phyloP scores from a whole-genome alignment of 2,797 vertebrate genomes.

The Basileuterus tristriatus region DNA sequence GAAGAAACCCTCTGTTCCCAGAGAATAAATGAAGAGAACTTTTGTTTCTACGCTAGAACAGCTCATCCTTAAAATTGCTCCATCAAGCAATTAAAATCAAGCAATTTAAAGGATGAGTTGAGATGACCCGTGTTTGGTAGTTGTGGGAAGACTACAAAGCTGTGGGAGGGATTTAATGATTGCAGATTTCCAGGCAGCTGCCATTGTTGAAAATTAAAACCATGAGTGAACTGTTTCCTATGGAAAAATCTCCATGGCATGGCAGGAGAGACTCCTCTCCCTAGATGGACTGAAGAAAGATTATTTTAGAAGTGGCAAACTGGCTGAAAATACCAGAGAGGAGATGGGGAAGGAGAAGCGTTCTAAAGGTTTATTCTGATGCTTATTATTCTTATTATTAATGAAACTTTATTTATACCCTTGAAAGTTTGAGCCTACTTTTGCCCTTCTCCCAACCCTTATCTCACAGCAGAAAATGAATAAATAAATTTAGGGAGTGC shows the following conservation, averaged over 20 bases:
- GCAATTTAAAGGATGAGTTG: background rate
- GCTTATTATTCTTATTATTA: background rate
- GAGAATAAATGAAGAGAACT: background rate
- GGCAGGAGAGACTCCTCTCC: background rate
- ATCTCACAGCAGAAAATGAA: background rate
- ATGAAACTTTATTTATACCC: background rate
- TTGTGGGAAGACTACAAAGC: background rate
- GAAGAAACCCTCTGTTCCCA: too few species aligned
- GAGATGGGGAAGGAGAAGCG: background rate
- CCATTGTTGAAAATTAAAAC: background rate
- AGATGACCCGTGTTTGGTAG: background rate
- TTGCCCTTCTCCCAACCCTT: background rate
- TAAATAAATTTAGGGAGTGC: background rate
- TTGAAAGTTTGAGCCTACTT: background rate
- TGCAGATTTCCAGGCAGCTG: background rate
- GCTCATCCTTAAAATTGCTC: background rate
- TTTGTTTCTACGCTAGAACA: background rate
- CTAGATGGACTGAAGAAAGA: background rate
- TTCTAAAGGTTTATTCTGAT: background rate
- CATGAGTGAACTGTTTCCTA: background rate
- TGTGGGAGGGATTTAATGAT: background rate
- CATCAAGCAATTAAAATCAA: background rate
- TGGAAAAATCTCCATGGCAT: background rate
- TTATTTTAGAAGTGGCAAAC: background rate
- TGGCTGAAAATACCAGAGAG: background rate